Conservation (phyloP, 2,888 invertebrate genomes). For the Hylaea fasciaria region DNA sequence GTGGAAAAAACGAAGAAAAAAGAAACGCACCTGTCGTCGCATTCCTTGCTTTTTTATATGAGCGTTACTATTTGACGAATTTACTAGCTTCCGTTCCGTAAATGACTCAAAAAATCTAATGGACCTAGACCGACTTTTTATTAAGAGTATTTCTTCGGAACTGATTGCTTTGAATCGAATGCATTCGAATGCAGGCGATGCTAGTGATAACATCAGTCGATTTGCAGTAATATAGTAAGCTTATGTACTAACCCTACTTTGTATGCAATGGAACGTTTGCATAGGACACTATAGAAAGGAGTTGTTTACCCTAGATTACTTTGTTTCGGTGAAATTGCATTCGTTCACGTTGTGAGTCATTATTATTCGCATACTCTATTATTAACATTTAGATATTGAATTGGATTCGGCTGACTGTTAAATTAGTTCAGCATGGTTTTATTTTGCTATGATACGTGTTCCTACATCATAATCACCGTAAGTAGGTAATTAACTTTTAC, state of each 20-base stretch:
- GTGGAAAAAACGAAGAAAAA: slow-evolving; percentile 3
- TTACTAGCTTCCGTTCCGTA: slow-evolving; percentile 9
- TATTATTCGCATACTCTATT: too few species aligned
- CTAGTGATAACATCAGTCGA: slow-evolving; percentile 5
- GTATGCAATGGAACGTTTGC: slow-evolving; percentile 40
- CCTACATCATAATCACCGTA: too few species aligned
- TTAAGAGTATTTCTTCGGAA: not conserved
- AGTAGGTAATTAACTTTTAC: too few species aligned
- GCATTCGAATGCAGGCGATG: not conserved
- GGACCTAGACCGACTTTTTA: too few species aligned
- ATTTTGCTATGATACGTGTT: too few species aligned
- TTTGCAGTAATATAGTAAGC: not conserved
- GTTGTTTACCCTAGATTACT: slow-evolving; percentile 31
- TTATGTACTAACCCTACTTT: slow-evolving; percentile 32
- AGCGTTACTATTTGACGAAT: slow-evolving; percentile 1
- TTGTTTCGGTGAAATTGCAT: slow-evolving; percentile 33
- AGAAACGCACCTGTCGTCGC: too few species aligned
- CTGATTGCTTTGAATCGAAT: too few species aligned
- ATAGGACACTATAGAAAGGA: slow-evolving; percentile 36
- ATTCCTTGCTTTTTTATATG: too few species aligned
- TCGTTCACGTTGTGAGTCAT: slow-evolving; percentile 11
- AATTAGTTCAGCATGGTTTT: too few species aligned
- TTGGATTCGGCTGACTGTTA: too few species aligned
- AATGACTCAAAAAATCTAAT: too few species aligned
- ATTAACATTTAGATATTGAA: too few species aligned